phyloP scores from a whole-genome alignment of 2,113 vertebrate species.

The Brachyistius frenatus region DNA sequence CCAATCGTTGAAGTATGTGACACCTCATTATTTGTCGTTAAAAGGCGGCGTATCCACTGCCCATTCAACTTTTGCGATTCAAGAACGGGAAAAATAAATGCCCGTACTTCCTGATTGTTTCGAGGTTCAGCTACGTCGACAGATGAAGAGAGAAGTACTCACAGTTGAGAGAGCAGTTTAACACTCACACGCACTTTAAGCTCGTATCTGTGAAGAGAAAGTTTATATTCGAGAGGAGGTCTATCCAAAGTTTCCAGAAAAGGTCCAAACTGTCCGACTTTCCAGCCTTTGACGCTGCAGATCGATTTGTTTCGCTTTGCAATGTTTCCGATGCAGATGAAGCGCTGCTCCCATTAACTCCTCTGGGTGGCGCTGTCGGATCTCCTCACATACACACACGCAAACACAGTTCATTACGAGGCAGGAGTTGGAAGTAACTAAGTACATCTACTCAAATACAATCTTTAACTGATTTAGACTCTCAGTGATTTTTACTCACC shows the following conservation, averaged over 20 bases:
- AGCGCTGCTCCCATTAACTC: accelerated
- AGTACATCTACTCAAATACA: too few relatives aligned
- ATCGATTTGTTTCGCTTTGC: neutral
- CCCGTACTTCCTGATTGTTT: constrained; percentile 79
- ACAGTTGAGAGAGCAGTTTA: neutral
- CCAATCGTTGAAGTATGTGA: accelerated
- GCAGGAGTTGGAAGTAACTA: too few relatives aligned
- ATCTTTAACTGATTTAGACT: too few relatives aligned
- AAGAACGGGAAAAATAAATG: constrained; percentile 19
- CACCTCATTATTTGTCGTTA: constrained; percentile 9
- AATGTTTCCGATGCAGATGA: constrained; percentile 6
- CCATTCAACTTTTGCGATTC: constrained; percentile 45
- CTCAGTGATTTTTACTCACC: too few relatives aligned
- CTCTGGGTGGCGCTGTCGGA: constrained; percentile 42
- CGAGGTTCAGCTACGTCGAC: constrained; percentile 57
- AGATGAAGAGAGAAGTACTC: constrained; percentile 3
- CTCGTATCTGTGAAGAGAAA: neutral
- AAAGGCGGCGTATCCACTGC: neutral
- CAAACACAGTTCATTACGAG: neutral
- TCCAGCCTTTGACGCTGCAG: neutral
- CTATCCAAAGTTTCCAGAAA: too few relatives aligned
- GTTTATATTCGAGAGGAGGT: accelerated
- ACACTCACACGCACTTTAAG: neutral
- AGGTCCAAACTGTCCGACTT: neutral
- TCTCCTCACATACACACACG: neutral